Evolutionary conservation across 1,140 invertebrate species (phyloP), one percentile per base, ranked within the genome.

Genomic region (Arion vulgaris): DNA sequence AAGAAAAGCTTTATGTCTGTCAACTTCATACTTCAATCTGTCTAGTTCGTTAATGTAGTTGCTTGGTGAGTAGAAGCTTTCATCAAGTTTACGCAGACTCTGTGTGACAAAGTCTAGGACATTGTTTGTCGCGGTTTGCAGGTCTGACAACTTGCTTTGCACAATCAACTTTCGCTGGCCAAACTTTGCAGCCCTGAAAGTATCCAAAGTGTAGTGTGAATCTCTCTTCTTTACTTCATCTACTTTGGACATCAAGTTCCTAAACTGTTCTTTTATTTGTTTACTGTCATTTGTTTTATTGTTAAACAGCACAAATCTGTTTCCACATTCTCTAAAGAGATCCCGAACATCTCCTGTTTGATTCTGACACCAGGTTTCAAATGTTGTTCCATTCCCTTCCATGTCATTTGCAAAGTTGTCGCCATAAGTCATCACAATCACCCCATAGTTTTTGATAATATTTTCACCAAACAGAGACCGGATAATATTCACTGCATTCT

Each of bases 341-440:
- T 76, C 41, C 28, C 17, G 9, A 32, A 76, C 41, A 34, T 49
- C 51, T 34, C 74, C 74, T 45, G 39, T 76, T n/a, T 76, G 74
- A 4, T 57, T 15, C 28, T 23, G 36, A 57, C 74, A 76, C 74
- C 74, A 76, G n/a, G 7, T 0, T 5, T 76, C 51, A 36, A 76
- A 76, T n/a, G 74, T 76, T 34, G 17, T 36, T 23, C 41, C 49
- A 11, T 36, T 32, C 0, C 53, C 74, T 57, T 76, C 74, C 17
- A 36, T 15, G 32, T 76, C 74, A 49, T 5, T 26, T 26, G 17
- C 51, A 45, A 76, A 76, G 74, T 53, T 76, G 36, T 76, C 74
- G 2, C 74, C 74, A 76, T 57, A n/a, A 26, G 45, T 76, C 74
- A 76, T 76, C 41, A 76, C 28, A 45, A 76, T 53, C 1, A 76